Conservation (phyloP, 2,113 vertebrate species). For the Podarcis cretensis region DNA sequence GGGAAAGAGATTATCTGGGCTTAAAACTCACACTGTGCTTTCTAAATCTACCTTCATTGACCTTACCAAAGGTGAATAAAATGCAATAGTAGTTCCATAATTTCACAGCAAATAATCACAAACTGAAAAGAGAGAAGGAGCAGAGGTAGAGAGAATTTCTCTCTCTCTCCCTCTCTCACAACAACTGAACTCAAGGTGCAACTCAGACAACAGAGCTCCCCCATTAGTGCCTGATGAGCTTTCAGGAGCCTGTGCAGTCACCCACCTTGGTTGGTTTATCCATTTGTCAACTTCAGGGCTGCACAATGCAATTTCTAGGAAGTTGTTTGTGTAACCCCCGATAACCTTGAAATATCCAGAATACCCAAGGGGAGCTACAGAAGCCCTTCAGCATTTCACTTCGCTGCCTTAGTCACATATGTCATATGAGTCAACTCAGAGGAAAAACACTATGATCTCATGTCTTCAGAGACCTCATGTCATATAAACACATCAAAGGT, state of each 20-base stretch:
- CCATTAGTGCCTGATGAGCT: not conserved
- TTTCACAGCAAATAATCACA: not conserved
- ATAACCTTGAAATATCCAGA: conserved; percentile 36
- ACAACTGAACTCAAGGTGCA: not conserved
- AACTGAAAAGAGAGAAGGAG: not conserved
- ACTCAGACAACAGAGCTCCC: not conserved
- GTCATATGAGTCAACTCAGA: accelerated
- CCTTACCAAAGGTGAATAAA: conserved; percentile 27
- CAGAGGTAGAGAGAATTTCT: not conserved
- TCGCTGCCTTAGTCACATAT: not conserved
- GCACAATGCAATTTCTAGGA: conserved; percentile 28
- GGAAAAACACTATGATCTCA: not conserved
- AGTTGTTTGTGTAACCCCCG: conserved; percentile 9
- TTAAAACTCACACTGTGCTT: conserved; percentile 57
- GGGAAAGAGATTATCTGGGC: conserved; percentile 2
- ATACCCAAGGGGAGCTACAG: not conserved
- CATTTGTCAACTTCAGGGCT: conserved; percentile 25
- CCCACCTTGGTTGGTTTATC: conserved; percentile 19
- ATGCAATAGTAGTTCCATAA: conserved; percentile 5
- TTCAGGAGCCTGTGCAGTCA: not conserved
- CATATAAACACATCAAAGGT: not conserved
- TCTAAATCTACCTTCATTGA: conserved; percentile 38
- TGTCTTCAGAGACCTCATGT: not conserved
- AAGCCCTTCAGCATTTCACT: conserved; percentile 5
- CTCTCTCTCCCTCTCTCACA: not conserved